Evolutionary conservation across 2,888 invertebrate genomes (phyloP).

Genomic region (Labia minor): DNA sequence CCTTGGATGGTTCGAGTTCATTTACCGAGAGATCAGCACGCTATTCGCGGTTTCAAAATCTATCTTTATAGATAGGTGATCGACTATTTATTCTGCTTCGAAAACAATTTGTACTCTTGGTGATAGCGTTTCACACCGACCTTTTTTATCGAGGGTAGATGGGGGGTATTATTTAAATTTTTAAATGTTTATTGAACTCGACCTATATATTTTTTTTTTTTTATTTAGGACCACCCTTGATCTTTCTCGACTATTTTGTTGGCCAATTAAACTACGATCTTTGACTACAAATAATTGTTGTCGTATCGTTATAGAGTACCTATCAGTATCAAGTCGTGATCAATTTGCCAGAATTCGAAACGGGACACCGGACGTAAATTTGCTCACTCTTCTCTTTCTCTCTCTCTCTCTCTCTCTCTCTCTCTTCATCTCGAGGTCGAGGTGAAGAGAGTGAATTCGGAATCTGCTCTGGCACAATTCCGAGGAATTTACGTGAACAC

Average conservation of each 20-base stretch:
- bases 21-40: neutral
- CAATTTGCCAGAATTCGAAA: neutral
- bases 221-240: neutral
- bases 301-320: neutral
- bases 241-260: neutral
- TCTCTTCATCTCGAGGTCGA: neutral
- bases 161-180: neutral
- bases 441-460: no score
- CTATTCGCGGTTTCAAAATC: no score
- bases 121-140: no score
- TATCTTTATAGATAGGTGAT: no score
- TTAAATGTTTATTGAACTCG: neutral
- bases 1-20: neutral
- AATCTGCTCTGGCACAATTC: no score
- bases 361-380: conserved; percentile 8
- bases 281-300: neutral
- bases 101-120: no score
- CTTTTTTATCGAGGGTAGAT: no score
- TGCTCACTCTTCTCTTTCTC: neutral
- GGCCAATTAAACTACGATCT: neutral
- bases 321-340: neutral
- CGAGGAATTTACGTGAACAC: neutral
- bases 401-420: neutral
- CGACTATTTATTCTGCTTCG: no score
- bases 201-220: no score